Conservation (phyloP, 1,140 invertebrate genomes). For the Pissodes strobi region DNA sequence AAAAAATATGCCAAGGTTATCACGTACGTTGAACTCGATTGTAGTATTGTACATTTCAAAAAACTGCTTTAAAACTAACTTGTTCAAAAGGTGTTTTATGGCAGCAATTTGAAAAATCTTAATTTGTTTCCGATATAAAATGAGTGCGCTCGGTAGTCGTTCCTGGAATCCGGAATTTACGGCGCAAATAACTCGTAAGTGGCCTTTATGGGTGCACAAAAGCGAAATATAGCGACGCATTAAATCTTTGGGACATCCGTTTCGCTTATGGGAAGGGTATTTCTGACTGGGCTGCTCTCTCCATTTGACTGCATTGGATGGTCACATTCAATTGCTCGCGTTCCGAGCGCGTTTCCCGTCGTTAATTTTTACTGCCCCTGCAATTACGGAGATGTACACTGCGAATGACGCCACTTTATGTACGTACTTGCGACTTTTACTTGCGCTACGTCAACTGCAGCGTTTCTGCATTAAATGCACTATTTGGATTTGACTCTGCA, state of each 20-base stretch:
- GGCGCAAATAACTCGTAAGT: slow-evolving; percentile 36
- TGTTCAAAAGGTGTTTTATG: too few species aligned
- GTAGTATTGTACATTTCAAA: too few species aligned
- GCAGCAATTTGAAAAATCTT: too few species aligned
- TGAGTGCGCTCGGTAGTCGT: not conserved
- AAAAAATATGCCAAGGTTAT: too few species aligned
- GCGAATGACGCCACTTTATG: slow-evolving; percentile 43
- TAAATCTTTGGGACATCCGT: slow-evolving; percentile 42
- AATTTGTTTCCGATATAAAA: slow-evolving; percentile 11
- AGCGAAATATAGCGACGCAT: slow-evolving; percentile 39
- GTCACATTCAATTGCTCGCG: slow-evolving; percentile 54
- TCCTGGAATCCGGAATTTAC: slow-evolving; percentile 1
- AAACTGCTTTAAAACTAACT: too few species aligned
- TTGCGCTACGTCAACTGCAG: slow-evolving; percentile 21
- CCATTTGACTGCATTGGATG: slow-evolving; percentile 44
- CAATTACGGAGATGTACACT: slow-evolving; percentile 48
- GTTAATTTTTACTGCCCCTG: slow-evolving; percentile 52
- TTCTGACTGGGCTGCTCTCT: slow-evolving; percentile 38
- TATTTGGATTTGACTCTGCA: too few species aligned
- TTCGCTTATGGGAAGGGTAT: slow-evolving; percentile 30
- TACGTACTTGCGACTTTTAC: slow-evolving; percentile 24
- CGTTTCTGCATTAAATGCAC: slow-evolving; percentile 1
- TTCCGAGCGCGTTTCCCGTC: slow-evolving; percentile 52
- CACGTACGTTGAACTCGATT: too few species aligned
- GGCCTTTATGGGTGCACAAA: slow-evolving; percentile 39